Evolutionary conservation across 2,888 invertebrate genomes (phyloP), one percentile per base, ranked within the genome.

Genomic region (Pheosia gnoma): DNA sequence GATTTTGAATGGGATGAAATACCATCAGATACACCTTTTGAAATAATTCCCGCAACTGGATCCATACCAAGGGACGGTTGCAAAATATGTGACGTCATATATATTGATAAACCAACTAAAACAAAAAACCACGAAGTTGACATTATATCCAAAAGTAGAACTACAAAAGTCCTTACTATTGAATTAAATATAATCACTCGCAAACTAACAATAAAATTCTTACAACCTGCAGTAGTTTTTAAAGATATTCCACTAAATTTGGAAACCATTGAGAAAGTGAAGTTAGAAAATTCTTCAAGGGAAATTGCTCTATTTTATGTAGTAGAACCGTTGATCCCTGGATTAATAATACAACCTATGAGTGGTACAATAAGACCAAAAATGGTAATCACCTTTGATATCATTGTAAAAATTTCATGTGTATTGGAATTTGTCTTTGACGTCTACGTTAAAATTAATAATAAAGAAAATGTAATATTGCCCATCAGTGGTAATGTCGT

Each of bases 221-320:
- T 91, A 66, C 86, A 90, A 72, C 75, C 77, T 56, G 68, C 79
- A 2, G 79, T 93, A 41, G 41, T 74, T 45, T 91, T 93, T 60
- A 92, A 90, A 82, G 91, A 93, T 60, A 84, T 93, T 61, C 82
- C 91, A 36, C 78, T 93, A 58, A 91, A 94, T 67, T 81, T 93
- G 59, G 86, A 88, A 78, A 81, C 83, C 0, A 65, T 78, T 41
- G 90, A 93, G 71, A 94, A 85, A 73, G 88, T 94, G 0, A 90
- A 90, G 73, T 74, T 95, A 47, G 90, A 88, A 72, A 95, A 95
- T 79, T 89, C 92, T 25, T 91, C 95, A 1, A 91, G 94, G 65
- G 94, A 94, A 76, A 84, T 91, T 55, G 93, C 94, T 0, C 74
- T 85, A 5, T 95, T 94, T 82, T 79, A 89, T 58, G 94, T 95